A percentile compares a stretch with the other conserved stretches of the same genome.
phyloP scores from a whole-genome alignment of 2,113 vertebrate species.

The Passer domesticus region DNA sequence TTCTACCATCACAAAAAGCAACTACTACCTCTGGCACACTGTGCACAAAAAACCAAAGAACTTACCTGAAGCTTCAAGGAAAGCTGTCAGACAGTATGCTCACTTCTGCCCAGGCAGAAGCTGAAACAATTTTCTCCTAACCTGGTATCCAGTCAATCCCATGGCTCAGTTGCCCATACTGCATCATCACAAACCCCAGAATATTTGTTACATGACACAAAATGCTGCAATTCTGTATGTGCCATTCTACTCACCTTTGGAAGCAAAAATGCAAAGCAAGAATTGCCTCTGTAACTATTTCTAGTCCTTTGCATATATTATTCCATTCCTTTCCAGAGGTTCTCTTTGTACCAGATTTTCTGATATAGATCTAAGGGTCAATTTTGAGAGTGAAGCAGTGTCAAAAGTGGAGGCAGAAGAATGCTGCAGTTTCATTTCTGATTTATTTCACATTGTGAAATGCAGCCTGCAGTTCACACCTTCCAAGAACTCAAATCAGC shows the following conservation, averaged over 20 bases:
- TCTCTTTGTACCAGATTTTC: background rate
- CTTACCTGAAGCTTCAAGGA: background rate
- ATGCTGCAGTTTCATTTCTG: background rate
- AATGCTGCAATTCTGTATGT: background rate
- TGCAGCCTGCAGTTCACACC: rapidly evolving
- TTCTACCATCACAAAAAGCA: background rate
- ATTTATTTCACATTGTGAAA: background rate
- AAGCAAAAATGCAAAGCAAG: background rate
- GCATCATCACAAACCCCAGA: slow-evolving; percentile 13
- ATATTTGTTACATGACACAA: slow-evolving; percentile 23
- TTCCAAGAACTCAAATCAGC: background rate
- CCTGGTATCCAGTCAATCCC: background rate
- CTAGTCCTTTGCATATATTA: background rate
- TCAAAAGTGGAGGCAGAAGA: background rate
- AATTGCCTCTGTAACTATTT: background rate
- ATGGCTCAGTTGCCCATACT: background rate
- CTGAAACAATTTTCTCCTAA: background rate
- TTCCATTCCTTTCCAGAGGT: background rate
- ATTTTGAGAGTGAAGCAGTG: background rate
- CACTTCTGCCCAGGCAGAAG: background rate
- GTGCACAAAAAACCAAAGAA: rapidly evolving
- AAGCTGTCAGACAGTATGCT: background rate
- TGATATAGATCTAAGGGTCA: background rate
- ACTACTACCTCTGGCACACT: background rate
- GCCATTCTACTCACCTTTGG: background rate